Evolutionary conservation across 1,140 invertebrate species (phyloP).

Genomic region (Chionoecetes opilio): DNA sequence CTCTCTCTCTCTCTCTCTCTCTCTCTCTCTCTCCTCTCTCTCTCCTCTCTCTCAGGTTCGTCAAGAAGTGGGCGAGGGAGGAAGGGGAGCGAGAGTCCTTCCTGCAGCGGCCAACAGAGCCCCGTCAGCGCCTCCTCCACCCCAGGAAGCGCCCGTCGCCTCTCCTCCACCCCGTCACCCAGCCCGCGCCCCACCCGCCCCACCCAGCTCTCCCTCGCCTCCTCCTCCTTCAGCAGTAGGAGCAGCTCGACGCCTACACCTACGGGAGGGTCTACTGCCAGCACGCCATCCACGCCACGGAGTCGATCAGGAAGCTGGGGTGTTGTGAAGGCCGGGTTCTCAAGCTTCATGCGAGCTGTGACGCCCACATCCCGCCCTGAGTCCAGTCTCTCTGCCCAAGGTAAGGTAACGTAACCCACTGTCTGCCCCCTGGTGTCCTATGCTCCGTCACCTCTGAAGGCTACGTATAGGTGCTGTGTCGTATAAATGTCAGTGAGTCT

Average conservation of each 20-base stretch:
- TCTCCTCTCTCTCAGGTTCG: not conserved
- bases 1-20: not conserved
- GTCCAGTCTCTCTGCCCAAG: not conserved
- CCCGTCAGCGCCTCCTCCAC: not conserved
- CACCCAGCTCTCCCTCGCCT: conserved; percentile 55
- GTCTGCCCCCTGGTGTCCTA: no score
- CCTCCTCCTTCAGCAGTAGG: conserved; percentile 30
- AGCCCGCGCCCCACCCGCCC: conserved; percentile 58
- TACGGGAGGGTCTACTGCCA: conserved; percentile 47
- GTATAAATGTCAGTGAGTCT: no score
- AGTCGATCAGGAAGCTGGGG: conserved; percentile 59
- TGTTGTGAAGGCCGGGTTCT: conserved; percentile 51
- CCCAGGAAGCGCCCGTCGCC: conserved; percentile 14
- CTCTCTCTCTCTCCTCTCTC: conserved; percentile 31
- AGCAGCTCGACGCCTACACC: conserved; percentile 57
- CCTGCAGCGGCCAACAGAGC: not conserved
- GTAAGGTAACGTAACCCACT: conserved; percentile 5
- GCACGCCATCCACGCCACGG: conserved; percentile 65
- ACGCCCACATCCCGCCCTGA: not conserved
- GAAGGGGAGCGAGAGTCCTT: not conserved
- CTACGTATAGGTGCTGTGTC: no score
- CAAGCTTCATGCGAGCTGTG: conserved; percentile 50
- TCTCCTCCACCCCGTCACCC: conserved; percentile 15
- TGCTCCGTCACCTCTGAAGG: no score
- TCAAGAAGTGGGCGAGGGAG: not conserved